Evolutionary conservation across 2,888 invertebrate species (phyloP), one percentile per base, ranked within the genome.

Genomic region (Oxycera nigricornis): DNA sequence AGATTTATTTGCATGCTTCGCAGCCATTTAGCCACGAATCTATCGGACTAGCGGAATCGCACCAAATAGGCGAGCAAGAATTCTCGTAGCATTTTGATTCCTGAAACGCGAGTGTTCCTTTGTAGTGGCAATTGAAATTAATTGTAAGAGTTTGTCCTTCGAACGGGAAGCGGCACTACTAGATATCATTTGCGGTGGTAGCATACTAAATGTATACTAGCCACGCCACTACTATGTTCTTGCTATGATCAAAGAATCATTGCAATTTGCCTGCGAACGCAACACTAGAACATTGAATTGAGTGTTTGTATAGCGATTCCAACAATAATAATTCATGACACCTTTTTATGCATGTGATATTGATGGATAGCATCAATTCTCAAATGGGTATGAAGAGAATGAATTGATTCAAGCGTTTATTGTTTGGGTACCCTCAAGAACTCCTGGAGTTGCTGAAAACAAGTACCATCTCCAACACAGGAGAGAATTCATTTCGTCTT

Each of bases 211-310:
- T 14, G 26, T 4, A 26, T 14, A n/a, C n/a, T n/a, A 22, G 24
- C 24, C 57, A 57, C 57, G 57, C 57, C 57, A 28, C 26, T 26
- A 57, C 28, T 57, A 28, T 57, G 57, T 57, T 26, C 11, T n/a
- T 14, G n/a, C 9, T 11, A 9, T 2, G 57, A 57, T 57, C 57
- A 57, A 57, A 57, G 57, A 46, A 46, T 11, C 7, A n/a, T n/a
- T n/a, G n/a, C n/a, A n/a, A n/a, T n/a, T n/a, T n/a, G n/a, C n/a
- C n/a, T n/a, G n/a, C n/a, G n/a, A n/a, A n/a, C n/a, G n/a, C n/a
- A n/a, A n/a, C n/a, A n/a, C n/a, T n/a, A n/a, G n/a, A n/a, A n/a
- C n/a, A n/a, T n/a, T n/a, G n/a, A n/a, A n/a, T n/a, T n/a, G n/a
- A n/a, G n/a, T n/a, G n/a, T n/a, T n/a, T n/a, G n/a, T n/a, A n/a